Percentiles rank a stretch among this genome's conserved stretches.
Evolutionary conservation across 1,140 invertebrate species (phyloP).

Genomic region (Subanguina moxae): DNA sequence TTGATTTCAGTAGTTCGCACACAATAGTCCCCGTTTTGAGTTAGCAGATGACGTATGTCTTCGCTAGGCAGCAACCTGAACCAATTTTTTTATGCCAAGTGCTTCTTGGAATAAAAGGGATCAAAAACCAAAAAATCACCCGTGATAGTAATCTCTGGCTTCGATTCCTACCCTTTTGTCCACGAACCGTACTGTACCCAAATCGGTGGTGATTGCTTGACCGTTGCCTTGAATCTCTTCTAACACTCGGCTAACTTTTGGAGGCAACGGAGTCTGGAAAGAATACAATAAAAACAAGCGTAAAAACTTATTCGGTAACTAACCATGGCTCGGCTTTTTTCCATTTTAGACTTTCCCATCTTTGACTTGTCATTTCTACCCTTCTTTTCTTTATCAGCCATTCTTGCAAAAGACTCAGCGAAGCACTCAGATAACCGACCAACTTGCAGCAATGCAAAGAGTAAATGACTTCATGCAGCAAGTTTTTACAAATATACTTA

Average conservation of each 20-base stretch:
- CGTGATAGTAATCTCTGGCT: conserved; percentile 6
- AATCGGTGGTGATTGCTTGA: neutral
- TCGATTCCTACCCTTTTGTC: neutral
- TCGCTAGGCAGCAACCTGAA: conserved; percentile 30
- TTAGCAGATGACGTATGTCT: conserved; percentile 25
- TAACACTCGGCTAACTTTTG: neutral
- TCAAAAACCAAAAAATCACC: neutral
- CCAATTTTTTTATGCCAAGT: neutral
- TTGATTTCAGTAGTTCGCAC: neutral
- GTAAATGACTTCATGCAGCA: no score
- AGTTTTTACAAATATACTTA: no score
- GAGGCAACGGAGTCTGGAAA: neutral
- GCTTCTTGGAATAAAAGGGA: neutral
- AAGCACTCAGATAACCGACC: no score
- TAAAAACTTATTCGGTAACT: no score
- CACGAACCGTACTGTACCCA: neutral
- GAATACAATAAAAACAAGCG: no score
- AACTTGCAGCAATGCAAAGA: no score
- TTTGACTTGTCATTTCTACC: no score
- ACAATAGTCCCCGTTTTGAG: conserved; percentile 26
- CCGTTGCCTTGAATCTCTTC: neutral
- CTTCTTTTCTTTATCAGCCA: no score
- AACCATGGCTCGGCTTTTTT: no score
- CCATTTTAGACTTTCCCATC: no score
- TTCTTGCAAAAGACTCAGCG: no score